These are phyloP conservation scores for Aeoliscus strigatus DNA, from an alignment of 2,797 vertebrate species.

Conservation along the genomic window DNA sequence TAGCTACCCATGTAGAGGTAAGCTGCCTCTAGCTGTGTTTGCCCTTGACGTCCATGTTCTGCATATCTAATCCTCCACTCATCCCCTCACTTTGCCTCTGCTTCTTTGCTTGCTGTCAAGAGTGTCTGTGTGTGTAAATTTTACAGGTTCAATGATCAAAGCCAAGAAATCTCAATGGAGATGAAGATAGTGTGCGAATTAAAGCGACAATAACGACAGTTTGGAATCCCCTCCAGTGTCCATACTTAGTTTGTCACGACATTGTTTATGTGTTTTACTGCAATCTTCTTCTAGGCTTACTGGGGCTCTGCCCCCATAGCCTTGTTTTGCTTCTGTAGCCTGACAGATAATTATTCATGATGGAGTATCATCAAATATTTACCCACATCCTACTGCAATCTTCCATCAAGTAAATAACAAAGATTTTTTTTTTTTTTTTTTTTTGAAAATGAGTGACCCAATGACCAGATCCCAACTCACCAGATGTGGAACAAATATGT, in stretches of 20 bases:
- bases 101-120: constrained; percentile 58
- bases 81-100: constrained; percentile 58
- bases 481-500: too few relatives aligned
- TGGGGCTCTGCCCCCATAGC: constrained; percentile 22
- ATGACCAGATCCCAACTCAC: too few relatives aligned
- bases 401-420: too few relatives aligned
- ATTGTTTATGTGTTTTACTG: constrained; percentile 54
- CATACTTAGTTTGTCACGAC: constrained; percentile 60
- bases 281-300: constrained; percentile 26
- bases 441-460: too few relatives aligned
- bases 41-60: constrained; percentile 69
- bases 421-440: too few relatives aligned
- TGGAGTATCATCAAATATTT: constrained; percentile 1
- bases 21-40: constrained; percentile 62
- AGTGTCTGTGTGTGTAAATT: constrained; percentile 52
- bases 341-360: constrained; percentile 29
- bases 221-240: constrained; percentile 53
- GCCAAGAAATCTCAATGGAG: constrained; percentile 43
- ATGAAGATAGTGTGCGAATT: constrained; percentile 53
- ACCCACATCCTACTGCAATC: too few relatives aligned
- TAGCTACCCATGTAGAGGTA: constrained; percentile 42
- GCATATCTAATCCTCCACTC: constrained; percentile 63
- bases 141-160: constrained; percentile 70
- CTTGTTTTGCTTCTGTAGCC: constrained; percentile 38
- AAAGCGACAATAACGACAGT: constrained; percentile 54